Percentiles rank a stretch among this genome's conserved stretches.
phyloP scores from a whole-genome alignment of 2,113 vertebrate species.

The Pica pica region DNA sequence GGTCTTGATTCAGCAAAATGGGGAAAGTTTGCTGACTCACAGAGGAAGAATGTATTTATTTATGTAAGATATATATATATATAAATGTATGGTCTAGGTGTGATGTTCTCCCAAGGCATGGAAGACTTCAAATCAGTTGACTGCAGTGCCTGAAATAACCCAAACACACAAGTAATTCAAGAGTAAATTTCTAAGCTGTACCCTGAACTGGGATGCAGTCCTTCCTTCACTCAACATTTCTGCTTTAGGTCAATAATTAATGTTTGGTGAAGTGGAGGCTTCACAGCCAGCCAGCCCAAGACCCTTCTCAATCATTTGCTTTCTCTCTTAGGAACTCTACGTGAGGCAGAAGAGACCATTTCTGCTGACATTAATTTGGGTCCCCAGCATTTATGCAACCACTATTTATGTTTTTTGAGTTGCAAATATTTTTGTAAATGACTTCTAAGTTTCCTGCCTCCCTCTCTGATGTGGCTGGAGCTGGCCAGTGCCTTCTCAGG shows the following conservation, averaged over 20 bases:
- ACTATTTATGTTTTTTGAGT: neutral
- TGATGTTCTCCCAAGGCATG: neutral
- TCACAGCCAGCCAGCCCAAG: neutral
- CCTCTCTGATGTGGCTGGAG: neutral
- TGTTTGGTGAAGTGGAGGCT: neutral
- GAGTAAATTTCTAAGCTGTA: neutral
- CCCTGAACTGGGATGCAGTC: neutral
- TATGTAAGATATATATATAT: neutral
- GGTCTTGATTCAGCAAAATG: neutral
- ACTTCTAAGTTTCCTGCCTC: neutral
- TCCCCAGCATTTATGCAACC: neutral
- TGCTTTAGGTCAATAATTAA: neutral
- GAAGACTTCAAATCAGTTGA: neutral
- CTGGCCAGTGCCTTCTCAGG: neutral
- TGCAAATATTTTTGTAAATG: neutral
- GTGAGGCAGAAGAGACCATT: neutral
- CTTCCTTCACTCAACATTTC: neutral
- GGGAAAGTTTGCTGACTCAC: neutral
- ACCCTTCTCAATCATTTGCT: neutral
- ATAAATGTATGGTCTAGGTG: neutral
- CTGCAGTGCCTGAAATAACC: neutral
- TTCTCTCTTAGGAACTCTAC: neutral
- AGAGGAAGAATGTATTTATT: neutral
- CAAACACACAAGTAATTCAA: neutral
- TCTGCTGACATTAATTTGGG: neutral